These are phyloP conservation scores for Pristionchus fissidentatus DNA, from an alignment of 2,888 invertebrate genomes.

Conservation along the genomic window DNA sequence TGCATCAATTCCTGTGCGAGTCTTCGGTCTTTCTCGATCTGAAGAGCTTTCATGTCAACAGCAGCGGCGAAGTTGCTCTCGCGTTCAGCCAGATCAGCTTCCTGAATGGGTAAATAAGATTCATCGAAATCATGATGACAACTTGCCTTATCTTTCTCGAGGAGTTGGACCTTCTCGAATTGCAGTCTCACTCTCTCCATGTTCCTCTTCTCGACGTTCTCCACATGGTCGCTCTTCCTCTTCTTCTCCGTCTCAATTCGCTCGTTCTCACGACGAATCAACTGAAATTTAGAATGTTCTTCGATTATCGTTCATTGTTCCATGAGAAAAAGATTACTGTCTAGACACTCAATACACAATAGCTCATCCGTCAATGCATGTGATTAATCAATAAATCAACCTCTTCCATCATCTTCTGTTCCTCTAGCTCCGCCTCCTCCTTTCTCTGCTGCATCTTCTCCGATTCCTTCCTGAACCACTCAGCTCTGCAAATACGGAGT, in stretches of 20 bases:
- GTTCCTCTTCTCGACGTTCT: neutral
- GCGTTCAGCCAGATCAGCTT: neutral
- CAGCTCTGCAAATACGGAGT: neutral
- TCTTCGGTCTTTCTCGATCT: neutral
- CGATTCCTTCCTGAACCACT: neutral
- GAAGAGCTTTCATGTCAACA: neutral
- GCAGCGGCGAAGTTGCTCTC: neutral
- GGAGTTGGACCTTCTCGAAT: neutral
- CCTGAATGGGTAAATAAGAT: neutral
- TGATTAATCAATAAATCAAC: neutral
- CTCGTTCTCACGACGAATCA: conserved; percentile 2
- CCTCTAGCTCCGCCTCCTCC: conserved; percentile 10
- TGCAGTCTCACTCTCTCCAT: neutral
- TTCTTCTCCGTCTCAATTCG: neutral
- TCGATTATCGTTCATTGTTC: neutral
- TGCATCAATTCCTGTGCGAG: neutral
- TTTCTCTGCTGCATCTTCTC: conserved; percentile 16
- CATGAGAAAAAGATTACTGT: neutral
- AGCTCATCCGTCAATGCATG: neutral
- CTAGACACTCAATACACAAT: neutral
- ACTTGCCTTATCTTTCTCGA: neutral
- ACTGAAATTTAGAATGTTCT: neutral
- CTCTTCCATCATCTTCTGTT: conserved; percentile 22
- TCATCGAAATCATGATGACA: neutral
- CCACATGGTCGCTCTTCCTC: too few species aligned